Percentiles rank a stretch among this genome's conserved stretches.
Conservation (phyloP, 2,797 vertebrate species). For the Amblyopsis hoosieri region DNA sequence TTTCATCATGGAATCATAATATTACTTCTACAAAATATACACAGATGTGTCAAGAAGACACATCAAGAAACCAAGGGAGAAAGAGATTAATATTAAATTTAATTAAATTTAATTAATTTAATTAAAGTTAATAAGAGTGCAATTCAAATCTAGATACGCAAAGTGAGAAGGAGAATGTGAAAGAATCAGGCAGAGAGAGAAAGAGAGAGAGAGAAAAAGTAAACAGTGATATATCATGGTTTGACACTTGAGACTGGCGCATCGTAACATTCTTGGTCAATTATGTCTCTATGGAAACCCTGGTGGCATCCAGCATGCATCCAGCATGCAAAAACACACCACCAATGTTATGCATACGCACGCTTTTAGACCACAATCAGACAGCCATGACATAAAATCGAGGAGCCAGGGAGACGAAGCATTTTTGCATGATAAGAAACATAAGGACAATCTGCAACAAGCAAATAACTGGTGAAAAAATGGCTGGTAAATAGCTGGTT, state of each 20-base stretch:
- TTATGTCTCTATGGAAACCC: conserved; percentile 38
- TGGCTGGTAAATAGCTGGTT: not conserved
- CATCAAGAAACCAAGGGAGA: not conserved
- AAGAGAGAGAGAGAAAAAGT: conserved; percentile 10
- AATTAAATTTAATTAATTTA: no score
- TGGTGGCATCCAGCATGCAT: conserved; percentile 20
- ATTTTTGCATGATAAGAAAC: conserved; percentile 33
- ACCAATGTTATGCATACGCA: conserved; percentile 28
- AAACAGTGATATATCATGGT: conserved; percentile 47
- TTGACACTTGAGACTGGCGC: conserved; percentile 15
- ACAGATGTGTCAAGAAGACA: conserved; percentile 43
- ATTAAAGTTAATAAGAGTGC: not conserved
- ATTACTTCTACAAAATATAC: conserved; percentile 39
- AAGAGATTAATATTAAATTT: not conserved
- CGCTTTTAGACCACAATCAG: conserved; percentile 39
- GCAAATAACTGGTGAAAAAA: conserved; percentile 4
- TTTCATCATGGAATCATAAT: conserved; percentile 33
- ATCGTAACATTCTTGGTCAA: conserved; percentile 36
- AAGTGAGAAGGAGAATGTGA: not conserved
- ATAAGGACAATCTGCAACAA: conserved; percentile 2
- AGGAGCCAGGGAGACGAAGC: conserved; percentile 30
- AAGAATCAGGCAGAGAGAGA: not conserved
- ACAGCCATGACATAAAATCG: conserved; percentile 28
- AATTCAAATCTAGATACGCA: not conserved
- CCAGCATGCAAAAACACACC: conserved; percentile 27